These are phyloP conservation scores for Silurus asotus DNA, from an alignment of 2,113 vertebrate genomes.

Conservation along the genomic window DNA sequence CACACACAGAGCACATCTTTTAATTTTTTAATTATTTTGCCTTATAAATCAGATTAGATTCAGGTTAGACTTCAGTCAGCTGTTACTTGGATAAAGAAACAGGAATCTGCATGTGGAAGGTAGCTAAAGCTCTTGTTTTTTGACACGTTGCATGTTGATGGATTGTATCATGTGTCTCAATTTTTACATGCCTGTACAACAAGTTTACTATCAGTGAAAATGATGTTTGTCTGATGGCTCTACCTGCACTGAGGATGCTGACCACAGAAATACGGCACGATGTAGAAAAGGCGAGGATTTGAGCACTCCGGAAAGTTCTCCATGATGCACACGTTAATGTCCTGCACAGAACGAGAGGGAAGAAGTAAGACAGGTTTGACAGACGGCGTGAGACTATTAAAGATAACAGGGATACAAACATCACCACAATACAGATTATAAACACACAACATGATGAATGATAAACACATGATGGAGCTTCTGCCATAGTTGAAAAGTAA, in stretches of 20 bases:
- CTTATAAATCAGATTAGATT: not conserved
- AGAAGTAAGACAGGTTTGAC: not conserved
- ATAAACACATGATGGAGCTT: not conserved
- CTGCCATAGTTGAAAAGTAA: not conserved
- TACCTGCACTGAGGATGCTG: conserved; percentile 85
- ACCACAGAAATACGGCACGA: conserved; percentile 98
- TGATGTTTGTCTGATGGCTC: not conserved
- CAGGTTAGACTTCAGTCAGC: not conserved
- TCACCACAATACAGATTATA: not conserved
- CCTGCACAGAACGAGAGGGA: conserved; percentile 70
- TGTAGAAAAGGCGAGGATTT: conserved; percentile 88
- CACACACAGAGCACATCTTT: conserved; percentile 4
- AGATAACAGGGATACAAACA: not conserved
- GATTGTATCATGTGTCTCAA: not conserved
- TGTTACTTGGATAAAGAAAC: not conserved
- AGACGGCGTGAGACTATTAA: not conserved
- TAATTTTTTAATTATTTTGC: not conserved
- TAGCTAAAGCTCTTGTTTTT: not conserved
- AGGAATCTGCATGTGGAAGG: not conserved
- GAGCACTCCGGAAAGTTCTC: conserved; percentile 93
- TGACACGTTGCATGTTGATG: not conserved
- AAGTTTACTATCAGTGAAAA: not conserved
- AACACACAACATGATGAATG: not conserved
- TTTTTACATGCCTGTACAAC: not conserved
- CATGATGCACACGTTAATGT: conserved; percentile 96